Evolutionary conservation across 2,797 vertebrate species (phyloP).

Genomic region (Amniataba percoides): DNA sequence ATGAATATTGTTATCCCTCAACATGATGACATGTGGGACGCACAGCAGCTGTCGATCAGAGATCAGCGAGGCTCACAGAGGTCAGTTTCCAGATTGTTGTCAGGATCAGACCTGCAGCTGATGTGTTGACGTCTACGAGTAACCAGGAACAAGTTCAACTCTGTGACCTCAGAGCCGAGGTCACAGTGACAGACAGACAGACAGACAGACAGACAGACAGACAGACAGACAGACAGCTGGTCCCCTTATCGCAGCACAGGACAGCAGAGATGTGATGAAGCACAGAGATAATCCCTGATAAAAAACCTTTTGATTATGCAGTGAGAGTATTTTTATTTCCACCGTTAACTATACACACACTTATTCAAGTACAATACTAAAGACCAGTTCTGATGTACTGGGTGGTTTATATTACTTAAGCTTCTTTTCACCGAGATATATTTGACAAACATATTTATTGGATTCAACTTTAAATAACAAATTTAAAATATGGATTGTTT

Average conservation of each 20-base stretch:
- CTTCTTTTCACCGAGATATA: background rate
- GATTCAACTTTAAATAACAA: background rate
- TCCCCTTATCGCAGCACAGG: background rate
- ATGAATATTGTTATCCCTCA: background rate
- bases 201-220: no score
- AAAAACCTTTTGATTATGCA: no score
- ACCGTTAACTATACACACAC: background rate
- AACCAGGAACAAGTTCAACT: slow-evolving; percentile 6
- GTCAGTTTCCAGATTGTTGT: slow-evolving; percentile 3
- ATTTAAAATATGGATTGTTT: background rate
- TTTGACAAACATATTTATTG: background rate
- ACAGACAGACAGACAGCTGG: slow-evolving; percentile 14
- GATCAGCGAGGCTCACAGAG: background rate
- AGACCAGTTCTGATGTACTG: background rate
- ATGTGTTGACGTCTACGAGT: background rate
- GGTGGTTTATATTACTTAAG: background rate
- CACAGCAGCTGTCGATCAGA: background rate
- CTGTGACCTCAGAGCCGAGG: slow-evolving; percentile 1
- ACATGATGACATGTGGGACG: background rate
- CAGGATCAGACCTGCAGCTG: background rate
- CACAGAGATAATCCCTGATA: background rate
- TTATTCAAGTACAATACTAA: background rate
- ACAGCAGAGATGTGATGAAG: background rate
- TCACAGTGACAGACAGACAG: slow-evolving; percentile 12
- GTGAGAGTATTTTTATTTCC: background rate